Evolutionary conservation across 2,888 invertebrate species (phyloP).

Genomic region (Teinopalpus imperialis): DNA sequence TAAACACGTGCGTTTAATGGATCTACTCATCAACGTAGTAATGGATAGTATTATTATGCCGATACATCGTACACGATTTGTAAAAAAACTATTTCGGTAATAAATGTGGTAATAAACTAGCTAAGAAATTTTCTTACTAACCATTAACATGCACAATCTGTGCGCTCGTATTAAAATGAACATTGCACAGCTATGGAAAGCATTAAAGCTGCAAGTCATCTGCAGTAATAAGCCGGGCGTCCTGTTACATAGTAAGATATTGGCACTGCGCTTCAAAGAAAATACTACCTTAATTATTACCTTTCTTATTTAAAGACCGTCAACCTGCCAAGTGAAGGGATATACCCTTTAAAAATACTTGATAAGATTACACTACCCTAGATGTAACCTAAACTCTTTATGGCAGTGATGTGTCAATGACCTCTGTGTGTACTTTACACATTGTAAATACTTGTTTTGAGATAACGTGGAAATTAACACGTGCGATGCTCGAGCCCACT

Average conservation of each 20-base stretch:
- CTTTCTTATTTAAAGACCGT: constrained; percentile 18
- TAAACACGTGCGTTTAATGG: no score
- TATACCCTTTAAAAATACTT: constrained; percentile 29
- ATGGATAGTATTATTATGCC: no score
- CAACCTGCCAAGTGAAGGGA: constrained; percentile 10
- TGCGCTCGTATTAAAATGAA: constrained; percentile 42
- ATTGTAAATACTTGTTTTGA: constrained; percentile 31
- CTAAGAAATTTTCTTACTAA: constrained; percentile 27
- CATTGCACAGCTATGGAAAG: constrained; percentile 42
- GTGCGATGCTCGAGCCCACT: constrained; percentile 20
- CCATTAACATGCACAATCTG: constrained; percentile 45
- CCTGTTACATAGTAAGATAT: constrained; percentile 48
- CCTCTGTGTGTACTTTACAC: constrained; percentile 2
- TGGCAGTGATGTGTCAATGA: constrained; percentile 6
- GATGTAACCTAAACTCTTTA: constrained; percentile 7
- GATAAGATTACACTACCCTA: constrained; percentile 19
- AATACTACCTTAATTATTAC: constrained; percentile 31
- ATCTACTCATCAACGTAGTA: no score
- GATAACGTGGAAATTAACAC: constrained; percentile 32
- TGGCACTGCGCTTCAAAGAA: constrained; percentile 37
- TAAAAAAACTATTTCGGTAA: constrained; percentile 9
- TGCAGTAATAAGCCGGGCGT: constrained; percentile 55
- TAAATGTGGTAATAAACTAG: constrained; percentile 13
- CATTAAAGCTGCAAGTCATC: constrained; percentile 64
- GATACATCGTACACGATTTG: no score